Base-by-base conservation (phyloP, 1,140 invertebrate genomes). In the Halesus radiatus region DNA sequence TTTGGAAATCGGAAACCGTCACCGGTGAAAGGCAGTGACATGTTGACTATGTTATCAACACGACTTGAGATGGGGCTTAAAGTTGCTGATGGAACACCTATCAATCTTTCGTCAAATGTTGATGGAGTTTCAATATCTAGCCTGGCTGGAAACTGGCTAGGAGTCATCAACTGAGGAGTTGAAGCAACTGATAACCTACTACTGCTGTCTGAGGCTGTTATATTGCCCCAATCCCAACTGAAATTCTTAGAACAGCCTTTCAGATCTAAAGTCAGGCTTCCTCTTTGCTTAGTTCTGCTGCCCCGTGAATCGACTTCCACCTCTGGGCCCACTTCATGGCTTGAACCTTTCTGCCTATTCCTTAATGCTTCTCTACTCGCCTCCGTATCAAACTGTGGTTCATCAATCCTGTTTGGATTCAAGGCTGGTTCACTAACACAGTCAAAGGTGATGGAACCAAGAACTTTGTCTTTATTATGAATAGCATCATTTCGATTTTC, bases 111-210 rank as follows among this genome's bases (percentile, higher is more conserved):
- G 20, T 82, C 83, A 54, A 80, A 80, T 32, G 88, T 89, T 29
- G 80, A 80, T 10, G 88, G 89, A 7, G 89, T 90, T 86, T 90
- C 89, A 52, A 90, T 81, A 76, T 89, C 88, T 13, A 90, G 84
- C 58, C 78, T 73, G 4, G 32, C 56, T 64, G 22, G 78, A 64
- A 88, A 85, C 23, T 89, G 88, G 15, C 87, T 87, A 1, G 89
- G 88, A 4, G 88, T 89, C 10, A 87, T 73, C 13, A 85, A 85
- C 58, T 85, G 87, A 10, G 87, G 84, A 20, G 86, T 87, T 8
- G 78, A 74, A 26, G 20, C 76, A 10, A 79, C n/a, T 53, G 75
- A 80, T n/a, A 83, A 80, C n/a, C 6, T 22, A 66, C 37, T 79
- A 10, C 23, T 18, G 37, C 23, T 32, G 5, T 73, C 53, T 73